These are phyloP conservation scores for Mystacornis crossleyi DNA, from an alignment of 2,113 vertebrate species.

Conservation along the genomic window DNA sequence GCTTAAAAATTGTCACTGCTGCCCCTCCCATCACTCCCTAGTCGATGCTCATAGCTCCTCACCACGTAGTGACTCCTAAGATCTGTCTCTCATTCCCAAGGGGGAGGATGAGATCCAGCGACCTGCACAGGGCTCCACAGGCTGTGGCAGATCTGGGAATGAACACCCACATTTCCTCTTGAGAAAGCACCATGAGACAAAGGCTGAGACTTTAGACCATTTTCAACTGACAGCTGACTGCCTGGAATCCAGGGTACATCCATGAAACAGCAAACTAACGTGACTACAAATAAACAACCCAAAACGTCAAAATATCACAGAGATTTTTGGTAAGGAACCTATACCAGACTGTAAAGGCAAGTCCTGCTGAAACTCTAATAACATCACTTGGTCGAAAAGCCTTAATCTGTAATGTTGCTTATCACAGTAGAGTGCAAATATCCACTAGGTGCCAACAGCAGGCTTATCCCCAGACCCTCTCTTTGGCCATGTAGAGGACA, in stretches of 20 bases:
- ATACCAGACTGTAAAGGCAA: neutral
- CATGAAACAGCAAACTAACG: neutral
- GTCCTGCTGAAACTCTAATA: neutral
- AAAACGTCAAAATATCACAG: neutral
- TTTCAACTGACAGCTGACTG: neutral
- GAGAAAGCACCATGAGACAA: neutral
- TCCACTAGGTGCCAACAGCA: neutral
- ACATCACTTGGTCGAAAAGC: neutral
- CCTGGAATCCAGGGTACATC: neutral
- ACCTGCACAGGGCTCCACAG: neutral
- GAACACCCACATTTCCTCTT: fast-evolving
- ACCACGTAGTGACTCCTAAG: fast-evolving
- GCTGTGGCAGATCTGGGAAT: neutral
- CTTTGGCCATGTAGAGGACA: neutral
- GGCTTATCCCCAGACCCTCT: neutral
- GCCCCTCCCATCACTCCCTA: neutral
- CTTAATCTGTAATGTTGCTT: neutral
- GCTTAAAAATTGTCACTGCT: neutral
- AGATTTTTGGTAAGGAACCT: neutral
- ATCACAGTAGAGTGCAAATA: neutral
- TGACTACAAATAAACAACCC: neutral
- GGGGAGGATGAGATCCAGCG: neutral
- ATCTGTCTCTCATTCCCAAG: neutral
- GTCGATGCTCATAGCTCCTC: neutral
- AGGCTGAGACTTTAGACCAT: neutral